Base-by-base conservation (phyloP, 2,888 invertebrate genomes). In the Acronicta aceris region DNA sequence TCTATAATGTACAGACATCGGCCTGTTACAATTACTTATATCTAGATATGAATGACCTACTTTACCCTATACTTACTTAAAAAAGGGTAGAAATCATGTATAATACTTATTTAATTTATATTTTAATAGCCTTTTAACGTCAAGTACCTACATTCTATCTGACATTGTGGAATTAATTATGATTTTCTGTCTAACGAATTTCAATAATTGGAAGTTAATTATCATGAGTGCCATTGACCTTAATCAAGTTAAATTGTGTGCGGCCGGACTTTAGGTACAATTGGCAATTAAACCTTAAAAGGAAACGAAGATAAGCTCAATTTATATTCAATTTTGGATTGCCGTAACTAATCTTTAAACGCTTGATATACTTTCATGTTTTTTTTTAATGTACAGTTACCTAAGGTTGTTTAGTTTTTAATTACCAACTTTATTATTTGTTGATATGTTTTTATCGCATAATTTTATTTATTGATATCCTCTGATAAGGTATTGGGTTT, bases 311-410 rank as follows among this genome's bases (percentile, higher is more conserved):
- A 59, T 56, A 30, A 68, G 47, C 63, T 59, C 5, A 78, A 83
- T 84, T 84, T 74, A 77, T 75, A 81, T 81, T 79, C 80, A 79
- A 51, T 62, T 71, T 79, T 73, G 65, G 78, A 83, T 78, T 66
- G 65, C 62, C 81, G 79, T 67, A 69, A 69, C 85, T 64, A 87
- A 87, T 87, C 62, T 59, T 41, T 79, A 83, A 86, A 80, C 60
- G 66, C 53, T 66, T 62, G 73, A 68, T 77, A 72, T 69, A 81
- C 75, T 83, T 82, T 82, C 75, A 54, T 60, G 53, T 5, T 56
- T 59, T 58, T n/a, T 64, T 60, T 65, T 46, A 12, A 33, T 5
- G 8, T 21, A 38, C 15, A 51, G 15, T 71, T 52, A 13, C 53
- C 5, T 59, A 62, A 61, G 52, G 63, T 52, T 71, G 17, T 61